A percentile compares a stretch with the other conserved stretches of the same genome.
Conservation (phyloP, 2,797 vertebrate species). For the Typhlichthys subterraneus region DNA sequence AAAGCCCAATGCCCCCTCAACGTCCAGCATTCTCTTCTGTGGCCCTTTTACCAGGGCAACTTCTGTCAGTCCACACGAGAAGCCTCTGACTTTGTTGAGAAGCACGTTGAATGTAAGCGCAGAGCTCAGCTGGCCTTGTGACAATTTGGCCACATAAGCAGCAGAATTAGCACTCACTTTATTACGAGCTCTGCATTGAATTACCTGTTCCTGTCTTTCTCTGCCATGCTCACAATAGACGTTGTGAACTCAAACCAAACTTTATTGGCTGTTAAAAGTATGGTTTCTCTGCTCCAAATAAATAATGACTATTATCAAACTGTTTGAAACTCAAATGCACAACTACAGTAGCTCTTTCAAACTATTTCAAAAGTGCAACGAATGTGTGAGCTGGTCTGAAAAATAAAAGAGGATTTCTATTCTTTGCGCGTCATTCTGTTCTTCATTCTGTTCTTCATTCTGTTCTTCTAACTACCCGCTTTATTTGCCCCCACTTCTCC, state of each 20-base stretch:
- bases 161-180: constrained; percentile 77
- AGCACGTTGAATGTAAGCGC: constrained; percentile 59
- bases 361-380: constrained; percentile 57
- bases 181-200: constrained; percentile 75
- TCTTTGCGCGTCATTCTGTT: constrained; percentile 34
- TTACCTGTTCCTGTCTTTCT: constrained; percentile 70
- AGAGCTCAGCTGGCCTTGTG: constrained; percentile 74
- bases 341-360: constrained; percentile 53
- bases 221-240: constrained; percentile 56
- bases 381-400: constrained; percentile 57
- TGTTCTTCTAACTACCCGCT: constrained; percentile 56
- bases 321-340: constrained; percentile 65
- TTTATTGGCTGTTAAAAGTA: constrained; percentile 67
- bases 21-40: background rate
- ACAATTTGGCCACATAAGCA: constrained; percentile 78
- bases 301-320: constrained; percentile 71
- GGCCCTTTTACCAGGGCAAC: constrained; percentile 48
- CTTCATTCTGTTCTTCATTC: constrained; percentile 49
- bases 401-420: constrained; percentile 66
- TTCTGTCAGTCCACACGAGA: constrained; percentile 46
- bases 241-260: constrained; percentile 73
- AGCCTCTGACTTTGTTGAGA: constrained; percentile 60
- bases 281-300: constrained; percentile 68
- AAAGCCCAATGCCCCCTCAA: background rate
- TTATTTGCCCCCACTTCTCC: constrained; percentile 62